Conservation (phyloP, 2,888 invertebrate species). For the Phorcus lineatus region DNA sequence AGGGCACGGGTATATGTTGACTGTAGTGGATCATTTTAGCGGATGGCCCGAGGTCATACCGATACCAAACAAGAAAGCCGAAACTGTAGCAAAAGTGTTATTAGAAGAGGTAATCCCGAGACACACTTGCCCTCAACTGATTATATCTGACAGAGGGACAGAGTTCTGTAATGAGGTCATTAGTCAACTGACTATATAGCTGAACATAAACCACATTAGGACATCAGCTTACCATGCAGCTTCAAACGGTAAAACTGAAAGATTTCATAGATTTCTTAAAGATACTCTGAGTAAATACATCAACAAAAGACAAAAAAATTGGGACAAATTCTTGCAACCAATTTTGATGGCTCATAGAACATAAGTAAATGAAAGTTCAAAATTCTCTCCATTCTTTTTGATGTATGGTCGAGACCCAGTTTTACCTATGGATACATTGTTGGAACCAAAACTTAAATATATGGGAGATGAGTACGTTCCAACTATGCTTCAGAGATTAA, state of each 20-base stretch:
- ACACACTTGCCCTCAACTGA: neutral
- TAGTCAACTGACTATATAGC: neutral
- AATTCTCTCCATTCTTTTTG: neutral
- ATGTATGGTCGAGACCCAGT: slow-evolving; percentile 17
- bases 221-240: slow-evolving; percentile 3
- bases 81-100: neutral
- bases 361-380: neutral
- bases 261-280: neutral
- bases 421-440: neutral
- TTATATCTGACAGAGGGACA: slow-evolving; percentile 2
- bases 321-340: neutral
- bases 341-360: slow-evolving; percentile 8
- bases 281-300: neutral
- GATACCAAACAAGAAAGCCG: neutral
- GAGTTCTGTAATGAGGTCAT: neutral
- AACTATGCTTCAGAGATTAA: neutral
- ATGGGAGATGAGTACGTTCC: slow-evolving; percentile 6
- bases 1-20: slow-evolving; percentile 12
- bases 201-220: slow-evolving; percentile 1
- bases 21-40: slow-evolving; percentile 4
- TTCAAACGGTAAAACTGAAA: slow-evolving; percentile 17
- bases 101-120: neutral
- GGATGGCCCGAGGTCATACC: slow-evolving; percentile 22
- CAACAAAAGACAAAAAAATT: neutral
- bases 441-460: neutral